Percentiles rank a stretch among this genome's conserved stretches.
Evolutionary conservation across 2,888 invertebrate species (phyloP).

Genomic region (Eudasyphora cyanicolor): DNA sequence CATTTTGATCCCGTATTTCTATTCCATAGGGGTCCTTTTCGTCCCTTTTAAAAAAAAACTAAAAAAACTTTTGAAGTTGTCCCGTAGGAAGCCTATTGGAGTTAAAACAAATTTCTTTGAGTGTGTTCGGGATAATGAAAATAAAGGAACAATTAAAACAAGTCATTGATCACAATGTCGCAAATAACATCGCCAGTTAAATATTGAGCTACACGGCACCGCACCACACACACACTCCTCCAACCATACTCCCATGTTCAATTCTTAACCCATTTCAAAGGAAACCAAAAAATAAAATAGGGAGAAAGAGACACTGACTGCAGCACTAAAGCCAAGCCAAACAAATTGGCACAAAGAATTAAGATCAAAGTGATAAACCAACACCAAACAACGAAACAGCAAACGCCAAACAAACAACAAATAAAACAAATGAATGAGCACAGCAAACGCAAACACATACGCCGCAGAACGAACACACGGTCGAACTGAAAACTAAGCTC

Average conservation of each 20-base stretch:
- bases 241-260: constrained; percentile 7
- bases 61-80: no score
- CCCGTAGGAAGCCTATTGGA: no score
- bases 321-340: constrained; percentile 63
- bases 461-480: no score
- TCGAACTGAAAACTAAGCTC: background rate
- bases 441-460: no score
- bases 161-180: background rate
- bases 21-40: no score
- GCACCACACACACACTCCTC: background rate
- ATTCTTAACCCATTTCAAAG: constrained; percentile 61
- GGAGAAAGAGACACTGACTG: constrained; percentile 34
- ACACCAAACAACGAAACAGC: no score
- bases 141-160: no score
- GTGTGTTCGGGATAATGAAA: no score
- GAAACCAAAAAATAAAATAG: constrained; percentile 42
- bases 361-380: constrained; percentile 63
- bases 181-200: background rate
- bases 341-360: constrained; percentile 65
- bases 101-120: no score
- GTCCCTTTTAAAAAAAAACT: no score
- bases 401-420: constrained; percentile 35
- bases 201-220: background rate
- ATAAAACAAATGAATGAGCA: constrained; percentile 24
- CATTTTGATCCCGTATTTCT: no score